phyloP scores from a whole-genome alignment of 2,797 vertebrate species.

The Lacerta bilineata region DNA sequence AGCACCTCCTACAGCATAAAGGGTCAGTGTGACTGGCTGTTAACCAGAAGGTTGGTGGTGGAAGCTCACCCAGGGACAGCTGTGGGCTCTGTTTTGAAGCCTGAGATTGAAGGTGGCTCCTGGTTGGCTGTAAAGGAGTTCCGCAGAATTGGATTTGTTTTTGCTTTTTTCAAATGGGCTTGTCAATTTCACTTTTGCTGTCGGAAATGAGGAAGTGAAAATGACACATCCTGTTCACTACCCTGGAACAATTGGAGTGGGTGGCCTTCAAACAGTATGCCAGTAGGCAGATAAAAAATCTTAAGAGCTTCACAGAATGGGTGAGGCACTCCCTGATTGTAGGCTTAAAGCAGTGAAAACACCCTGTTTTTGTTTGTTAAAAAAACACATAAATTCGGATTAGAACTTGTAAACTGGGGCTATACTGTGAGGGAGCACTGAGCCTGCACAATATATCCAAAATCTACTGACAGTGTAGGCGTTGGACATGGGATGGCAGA shows the following conservation, averaged over 20 bases:
- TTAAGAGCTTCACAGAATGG: background rate
- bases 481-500: background rate
- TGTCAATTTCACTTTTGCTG: background rate
- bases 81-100: background rate
- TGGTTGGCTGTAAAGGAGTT: background rate
- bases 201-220: constrained; percentile 17
- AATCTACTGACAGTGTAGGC: background rate
- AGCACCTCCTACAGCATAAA: too few relatives aligned
- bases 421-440: background rate
- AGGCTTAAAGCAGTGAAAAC: background rate
- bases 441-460: background rate
- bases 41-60: too few relatives aligned
- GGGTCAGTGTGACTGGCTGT: too few relatives aligned
- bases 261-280: background rate
- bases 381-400: background rate
- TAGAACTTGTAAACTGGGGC: background rate
- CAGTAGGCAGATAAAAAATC: constrained; percentile 1
- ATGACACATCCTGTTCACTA: background rate
- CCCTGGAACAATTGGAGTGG: background rate
- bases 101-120: background rate
- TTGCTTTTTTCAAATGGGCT: background rate
- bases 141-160: background rate
- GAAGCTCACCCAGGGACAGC: background rate
- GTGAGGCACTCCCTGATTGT: background rate
- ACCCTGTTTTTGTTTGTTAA: background rate